Conservation (phyloP, 2,113 vertebrate species). For the Larimichthys polyactis region DNA sequence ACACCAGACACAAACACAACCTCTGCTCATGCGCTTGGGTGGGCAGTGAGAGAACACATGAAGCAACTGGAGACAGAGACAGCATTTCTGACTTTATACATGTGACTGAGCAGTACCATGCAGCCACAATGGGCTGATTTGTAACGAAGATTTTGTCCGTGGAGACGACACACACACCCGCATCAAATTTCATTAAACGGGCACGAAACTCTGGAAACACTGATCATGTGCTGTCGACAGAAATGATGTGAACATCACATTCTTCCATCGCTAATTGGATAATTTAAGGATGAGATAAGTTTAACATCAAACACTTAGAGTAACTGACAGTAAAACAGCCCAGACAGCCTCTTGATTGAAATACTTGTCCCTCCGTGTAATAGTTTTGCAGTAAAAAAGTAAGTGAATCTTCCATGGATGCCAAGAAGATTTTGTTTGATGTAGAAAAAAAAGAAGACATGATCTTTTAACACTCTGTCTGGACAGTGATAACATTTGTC, state of each 20-base stretch:
- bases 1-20: conserved; percentile 51
- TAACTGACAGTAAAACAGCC: background rate
- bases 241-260: background rate
- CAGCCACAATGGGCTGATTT: conserved; percentile 8
- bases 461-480: background rate
- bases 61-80: background rate
- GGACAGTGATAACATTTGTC: conserved; percentile 8
- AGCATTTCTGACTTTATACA: conserved; percentile 5
- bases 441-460: background rate
- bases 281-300: background rate
- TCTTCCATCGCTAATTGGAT: background rate
- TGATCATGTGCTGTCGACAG: background rate
- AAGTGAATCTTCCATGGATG: background rate
- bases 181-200: background rate
- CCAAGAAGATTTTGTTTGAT: background rate
- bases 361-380: background rate
- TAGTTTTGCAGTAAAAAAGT: background rate
- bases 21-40: conserved; percentile 38
- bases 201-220: background rate
- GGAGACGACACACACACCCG: background rate
- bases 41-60: conserved; percentile 34
- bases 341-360: background rate
- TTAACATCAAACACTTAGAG: background rate
- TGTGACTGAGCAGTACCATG: background rate
- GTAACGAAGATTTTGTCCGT: background rate